These are phyloP conservation scores for Rhynchopsitta pachyrhyncha DNA, from an alignment of 2,113 vertebrate genomes.

Conservation along the genomic window DNA sequence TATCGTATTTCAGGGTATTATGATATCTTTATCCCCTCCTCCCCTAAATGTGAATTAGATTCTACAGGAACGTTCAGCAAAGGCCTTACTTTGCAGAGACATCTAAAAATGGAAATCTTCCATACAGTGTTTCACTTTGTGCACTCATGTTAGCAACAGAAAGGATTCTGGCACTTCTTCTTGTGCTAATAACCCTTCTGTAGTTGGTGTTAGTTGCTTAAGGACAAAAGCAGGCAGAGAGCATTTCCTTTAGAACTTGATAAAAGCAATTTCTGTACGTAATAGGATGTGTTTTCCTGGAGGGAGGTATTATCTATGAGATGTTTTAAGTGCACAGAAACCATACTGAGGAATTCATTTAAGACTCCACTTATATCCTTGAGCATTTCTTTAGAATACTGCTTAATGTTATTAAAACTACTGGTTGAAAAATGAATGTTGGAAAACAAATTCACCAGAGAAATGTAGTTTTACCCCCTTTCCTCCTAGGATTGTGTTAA, in stretches of 20 bases:
- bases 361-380: neutral
- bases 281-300: neutral
- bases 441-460: neutral
- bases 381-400: neutral
- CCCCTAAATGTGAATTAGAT: neutral
- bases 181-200: neutral
- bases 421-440: neutral
- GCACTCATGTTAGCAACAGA: neutral
- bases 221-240: neutral
- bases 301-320: neutral
- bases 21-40: neutral
- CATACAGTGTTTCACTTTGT: neutral
- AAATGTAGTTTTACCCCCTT: neutral
- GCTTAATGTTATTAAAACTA: neutral
- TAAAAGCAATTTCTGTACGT: neutral
- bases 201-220: neutral
- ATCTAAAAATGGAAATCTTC: neutral
- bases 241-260: neutral
- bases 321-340: neutral
- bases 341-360: neutral
- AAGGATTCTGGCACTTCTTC: neutral
- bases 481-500: neutral
- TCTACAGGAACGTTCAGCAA: neutral
- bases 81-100: neutral
- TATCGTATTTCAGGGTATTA: neutral